phyloP scores from a whole-genome alignment of 2,113 vertebrate genomes.

The Cynocephalus volans region DNA sequence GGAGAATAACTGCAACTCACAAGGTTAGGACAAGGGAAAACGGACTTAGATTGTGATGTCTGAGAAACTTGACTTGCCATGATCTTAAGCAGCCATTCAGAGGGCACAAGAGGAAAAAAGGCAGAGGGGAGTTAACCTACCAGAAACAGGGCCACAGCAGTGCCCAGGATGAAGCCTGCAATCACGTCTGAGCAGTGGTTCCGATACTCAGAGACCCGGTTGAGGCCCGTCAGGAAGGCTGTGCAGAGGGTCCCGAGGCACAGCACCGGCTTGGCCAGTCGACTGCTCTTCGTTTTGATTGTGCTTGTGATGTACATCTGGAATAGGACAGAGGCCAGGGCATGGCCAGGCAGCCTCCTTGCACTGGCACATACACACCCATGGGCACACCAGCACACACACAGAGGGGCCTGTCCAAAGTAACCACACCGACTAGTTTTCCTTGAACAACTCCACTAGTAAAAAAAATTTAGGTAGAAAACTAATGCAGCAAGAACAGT shows the following conservation, averaged over 20 bases:
- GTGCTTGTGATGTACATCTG: constrained; percentile 99
- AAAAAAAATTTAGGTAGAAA: neutral
- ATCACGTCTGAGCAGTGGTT: constrained; percentile 99
- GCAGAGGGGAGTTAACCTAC: constrained; percentile 85
- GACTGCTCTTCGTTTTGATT: constrained; percentile 98
- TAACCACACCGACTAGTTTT: neutral
- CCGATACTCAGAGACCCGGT: constrained; percentile 97
- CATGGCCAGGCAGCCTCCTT: neutral
- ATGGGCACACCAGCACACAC: fast-evolving
- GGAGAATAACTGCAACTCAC: neutral
- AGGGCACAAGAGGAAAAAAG: neutral
- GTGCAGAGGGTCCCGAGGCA: constrained; percentile 97
- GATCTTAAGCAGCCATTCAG: neutral
- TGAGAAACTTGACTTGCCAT: neutral
- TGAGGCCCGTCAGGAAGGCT: constrained; percentile 97
- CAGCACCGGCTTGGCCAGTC: constrained; percentile 97
- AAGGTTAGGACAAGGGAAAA: neutral
- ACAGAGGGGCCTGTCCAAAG: neutral
- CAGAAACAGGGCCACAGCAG: constrained; percentile 96
- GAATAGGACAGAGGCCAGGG: constrained; percentile 43
- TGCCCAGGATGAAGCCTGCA: constrained; percentile 97
- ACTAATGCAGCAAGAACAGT: fast-evolving
- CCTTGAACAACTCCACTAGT: neutral
- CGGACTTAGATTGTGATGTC: neutral
- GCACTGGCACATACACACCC: fast-evolving